Base-by-base conservation (phyloP, 2,797 vertebrate genomes). In the Cryptoprocta ferox region DNA sequence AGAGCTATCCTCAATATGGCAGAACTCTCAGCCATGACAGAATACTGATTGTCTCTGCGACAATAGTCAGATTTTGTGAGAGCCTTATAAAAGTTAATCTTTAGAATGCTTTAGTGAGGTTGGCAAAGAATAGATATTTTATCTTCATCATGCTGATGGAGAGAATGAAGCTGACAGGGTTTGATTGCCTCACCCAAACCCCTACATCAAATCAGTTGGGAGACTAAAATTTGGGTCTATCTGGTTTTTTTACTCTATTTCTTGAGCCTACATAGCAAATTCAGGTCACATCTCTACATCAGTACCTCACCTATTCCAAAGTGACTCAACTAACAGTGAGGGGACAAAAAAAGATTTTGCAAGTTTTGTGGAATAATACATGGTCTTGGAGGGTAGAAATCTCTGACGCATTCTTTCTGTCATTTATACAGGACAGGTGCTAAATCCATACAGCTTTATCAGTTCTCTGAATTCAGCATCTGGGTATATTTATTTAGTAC, bases 321-420 rank as follows among this genome's bases (percentile, higher is more conserved):
- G 83, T 53, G 59, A 89, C 39, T 95, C 50, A 81, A 87, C 70
- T 82, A 90, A 93, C n/a, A 61, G 56, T 24, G 56, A 59, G 19
- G 65, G 4, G 7, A 16, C 76, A 94, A 88, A 70, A 88, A 48
- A 48, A 80, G 76, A 80, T 94, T 93, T 94, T 96, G 30, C 39
- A 88, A 50, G 66, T 94, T 96, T 96, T 80, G 89, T 93, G 50
- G 59, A 89, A 91, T 15, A 63, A 35, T 87, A 10, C 18, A 35
- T 89, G 50, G 37, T n/a, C 42, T 59, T 93, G n/a, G 48, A 93
- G 19, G 3, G 10, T 61, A 65, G 61, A 86, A 96, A 86, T 78
- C 50, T 50, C 53, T 50, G 18, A 81, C 73, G 45, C 59, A 68
- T 94, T 83, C 87, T 88, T 97, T 28, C 56, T 91, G 39, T 39